Evolutionary conservation across 2,888 invertebrate species (phyloP), one percentile per base, ranked within the genome.

Genomic region (Drosophila prostipennis): DNA sequence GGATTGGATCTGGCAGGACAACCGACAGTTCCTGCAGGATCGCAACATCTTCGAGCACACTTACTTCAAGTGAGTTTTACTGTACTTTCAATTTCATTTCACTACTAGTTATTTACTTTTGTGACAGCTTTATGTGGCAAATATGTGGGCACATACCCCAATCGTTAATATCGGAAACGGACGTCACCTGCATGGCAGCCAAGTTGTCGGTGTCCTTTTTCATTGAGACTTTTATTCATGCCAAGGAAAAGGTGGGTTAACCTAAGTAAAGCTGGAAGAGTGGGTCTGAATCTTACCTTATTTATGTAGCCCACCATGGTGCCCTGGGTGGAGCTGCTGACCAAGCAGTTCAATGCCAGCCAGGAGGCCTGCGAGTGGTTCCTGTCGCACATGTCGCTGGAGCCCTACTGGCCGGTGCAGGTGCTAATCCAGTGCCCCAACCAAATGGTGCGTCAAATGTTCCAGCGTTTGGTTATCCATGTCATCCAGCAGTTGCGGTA

Each of bases 1-100:
- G 90, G 96, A 97, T 92, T 98, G 98, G 98, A 98, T 98, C 80
- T 98, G 98, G 98, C 96, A 97, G 90, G 98, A 98, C 92, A 98
- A 98, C 91, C 96, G 96, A 94, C 96, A 98, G 91, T 98, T 98
- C 90, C 93, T 98, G 58, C 97, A 97, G 89, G 98, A 98, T 92
- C 97, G 98, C 90, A 98, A 98, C 91, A 97, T 98, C 86, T 98
- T 98, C 90, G 98, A 98, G 89, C 98, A 98, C 90, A 96, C 97
- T 0, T 98, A 98, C 91, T 98, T 98, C 92, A 96, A 96, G 96
- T 97, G 89, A 94, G 95, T 93, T 4, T 2, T n/a, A 1, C 2
- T n/a, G 6, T 39, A 11, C 6, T 16, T 13, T 6, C 3, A 7
- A 7, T 16, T 11, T 32, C 0, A 19, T 3, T 46, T 32, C 0